Evolutionary conservation across 2,888 invertebrate species (phyloP).

Genomic region (Tenthredo mesomela): DNA sequence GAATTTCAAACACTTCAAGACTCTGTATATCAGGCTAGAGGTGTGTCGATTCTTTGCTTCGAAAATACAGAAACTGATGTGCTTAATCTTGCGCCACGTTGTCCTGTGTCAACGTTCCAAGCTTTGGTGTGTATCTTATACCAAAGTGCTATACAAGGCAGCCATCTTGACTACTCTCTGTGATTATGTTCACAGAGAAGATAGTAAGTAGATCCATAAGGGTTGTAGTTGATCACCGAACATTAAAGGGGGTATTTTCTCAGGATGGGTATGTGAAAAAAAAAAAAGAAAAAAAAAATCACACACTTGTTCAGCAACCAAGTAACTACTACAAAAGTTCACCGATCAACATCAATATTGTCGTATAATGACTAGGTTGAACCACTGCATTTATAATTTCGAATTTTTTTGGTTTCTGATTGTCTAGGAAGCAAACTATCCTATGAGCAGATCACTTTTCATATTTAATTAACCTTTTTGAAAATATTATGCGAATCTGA

Average conservation of each 20-base stretch:
- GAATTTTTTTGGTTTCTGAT: too few species aligned
- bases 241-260: background rate
- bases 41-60: background rate
- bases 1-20: background rate
- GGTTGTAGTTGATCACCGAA: background rate
- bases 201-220: background rate
- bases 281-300: background rate
- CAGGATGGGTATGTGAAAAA: background rate
- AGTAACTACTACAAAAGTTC: background rate
- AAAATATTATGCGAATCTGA: background rate
- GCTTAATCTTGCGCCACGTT: background rate
- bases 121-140: background rate
- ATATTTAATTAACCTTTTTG: background rate
- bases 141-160: background rate
- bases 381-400: too few species aligned
- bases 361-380: too few species aligned
- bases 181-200: conserved; percentile 17
- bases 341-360: background rate
- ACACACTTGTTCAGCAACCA: background rate
- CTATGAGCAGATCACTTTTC: too few species aligned
- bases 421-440: too few species aligned
- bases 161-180: conserved; percentile 41
- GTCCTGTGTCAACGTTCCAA: background rate
- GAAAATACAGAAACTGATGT: background rate
- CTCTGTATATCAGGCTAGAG: background rate